Base-by-base conservation (phyloP, 2,113 vertebrate genomes). In the Crotalus viridis region DNA sequence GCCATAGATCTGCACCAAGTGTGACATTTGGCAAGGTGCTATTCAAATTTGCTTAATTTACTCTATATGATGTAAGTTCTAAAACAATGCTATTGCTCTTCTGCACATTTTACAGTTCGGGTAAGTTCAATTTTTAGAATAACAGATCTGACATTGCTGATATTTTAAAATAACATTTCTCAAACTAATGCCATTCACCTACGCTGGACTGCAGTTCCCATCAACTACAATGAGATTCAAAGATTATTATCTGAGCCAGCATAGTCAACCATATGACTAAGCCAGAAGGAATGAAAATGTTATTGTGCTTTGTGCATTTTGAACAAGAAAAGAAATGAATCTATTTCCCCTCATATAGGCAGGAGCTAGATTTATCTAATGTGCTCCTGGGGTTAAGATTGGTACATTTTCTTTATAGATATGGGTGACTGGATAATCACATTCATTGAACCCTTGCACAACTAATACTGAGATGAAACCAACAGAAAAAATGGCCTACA, bases 341-440 rank as follows among this genome's bases (percentile, higher is more conserved):
- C 24, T 0, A 0, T 4, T 3, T 33, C 39, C 89, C 48, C 81
- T 92, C 91, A 0, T 17, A 85, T 19, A 0, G 1, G 0, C 0
- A 92, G 90, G 33, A 93, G 85, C 59, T 55, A 3, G 0, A 33
- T 85, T 54, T 92, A 39, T 54, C 39, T 56, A 51, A 39, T 89
- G 24, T 89, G 87, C 21, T 0, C 0, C 15, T 21, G 22, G 54
- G 8, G 9, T 0, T 0, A 85, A 6, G 12, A 1, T 0, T 4
- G 15, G 46, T 54, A 51, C 48, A 0, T 7, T 91, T 87, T 74
- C 92, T 85, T 59, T 1, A 19, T 33, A 92, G 85, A 5, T 2
- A 6, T 1, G 17, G 89, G 59, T 90, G 93, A 81, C 7, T 46
- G 9, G 10, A 1, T 54, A 59, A 21, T 0, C 0, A 10, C 69